Evolutionary conservation across 2,797 vertebrate genomes (phyloP).

Genomic region (Phalloptychus januarius): DNA sequence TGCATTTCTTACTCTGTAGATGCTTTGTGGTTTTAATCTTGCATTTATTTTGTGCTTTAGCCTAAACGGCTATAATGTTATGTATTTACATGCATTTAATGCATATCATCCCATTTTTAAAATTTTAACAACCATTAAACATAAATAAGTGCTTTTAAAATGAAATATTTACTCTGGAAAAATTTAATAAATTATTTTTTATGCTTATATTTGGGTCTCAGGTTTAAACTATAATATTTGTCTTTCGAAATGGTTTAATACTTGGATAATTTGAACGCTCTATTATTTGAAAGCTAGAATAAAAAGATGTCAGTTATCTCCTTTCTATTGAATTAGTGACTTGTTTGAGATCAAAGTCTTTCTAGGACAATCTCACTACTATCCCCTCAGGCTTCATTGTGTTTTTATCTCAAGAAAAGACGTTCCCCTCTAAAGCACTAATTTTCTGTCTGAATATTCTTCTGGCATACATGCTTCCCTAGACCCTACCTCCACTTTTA

Average conservation of each 20-base stretch:
- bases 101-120: no score
- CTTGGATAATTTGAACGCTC: neutral
- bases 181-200: neutral
- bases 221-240: neutral
- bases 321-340: slow-evolving; percentile 46
- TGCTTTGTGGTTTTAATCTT: no score
- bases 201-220: neutral
- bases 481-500: slow-evolving; percentile 11
- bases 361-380: slow-evolving; percentile 45
- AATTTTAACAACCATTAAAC: no score
- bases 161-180: neutral
- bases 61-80: no score
- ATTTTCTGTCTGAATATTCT: slow-evolving; percentile 41
- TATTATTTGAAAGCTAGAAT: slow-evolving; percentile 1
- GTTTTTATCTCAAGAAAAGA: slow-evolving; percentile 40
- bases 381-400: slow-evolving; percentile 50
- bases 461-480: slow-evolving; percentile 8
- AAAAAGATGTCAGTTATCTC: slow-evolving; percentile 29
- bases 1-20: no score
- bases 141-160: neutral
- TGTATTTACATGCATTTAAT: no score
- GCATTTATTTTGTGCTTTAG: no score
- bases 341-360: slow-evolving; percentile 53
- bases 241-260: neutral
- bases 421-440: slow-evolving; percentile 31